phyloP scores from a whole-genome alignment of 2,797 vertebrate species.

The Cryptoprocta ferox region DNA sequence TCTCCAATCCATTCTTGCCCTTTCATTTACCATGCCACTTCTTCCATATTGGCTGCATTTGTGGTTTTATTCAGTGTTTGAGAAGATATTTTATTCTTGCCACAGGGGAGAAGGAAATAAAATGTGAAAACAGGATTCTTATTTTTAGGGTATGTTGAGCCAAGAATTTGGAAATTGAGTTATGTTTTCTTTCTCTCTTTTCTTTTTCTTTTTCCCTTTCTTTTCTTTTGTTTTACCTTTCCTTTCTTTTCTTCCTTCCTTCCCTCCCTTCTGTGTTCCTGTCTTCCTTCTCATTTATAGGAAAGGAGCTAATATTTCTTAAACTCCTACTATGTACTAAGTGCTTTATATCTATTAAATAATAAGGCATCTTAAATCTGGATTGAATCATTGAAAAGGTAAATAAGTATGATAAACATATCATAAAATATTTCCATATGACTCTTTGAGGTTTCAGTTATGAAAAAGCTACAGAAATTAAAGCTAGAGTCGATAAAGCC shows the following conservation, averaged over 20 bases:
- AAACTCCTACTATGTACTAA: background rate
- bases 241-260: background rate
- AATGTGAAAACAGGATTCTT: conserved; percentile 59
- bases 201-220: background rate
- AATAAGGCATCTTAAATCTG: background rate
- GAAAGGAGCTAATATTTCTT: conserved; percentile 10
- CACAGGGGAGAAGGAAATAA: conserved; percentile 66
- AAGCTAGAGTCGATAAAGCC: conserved; percentile 33
- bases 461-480: conserved; percentile 21
- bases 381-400: background rate
- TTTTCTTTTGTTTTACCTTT: background rate
- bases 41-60: conserved; percentile 43
- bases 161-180: conserved; percentile 37
- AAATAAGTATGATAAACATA: background rate
- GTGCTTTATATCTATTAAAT: background rate
- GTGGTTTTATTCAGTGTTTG: conserved; percentile 59
- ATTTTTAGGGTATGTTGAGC: conserved; percentile 17
- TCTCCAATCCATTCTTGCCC: background rate
- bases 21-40: conserved; percentile 13
- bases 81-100: conserved; percentile 69
- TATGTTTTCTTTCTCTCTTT: background rate
- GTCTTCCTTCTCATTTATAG: background rate
- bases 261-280: background rate
- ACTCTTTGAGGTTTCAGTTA: conserved; percentile 9
- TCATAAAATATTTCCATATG: background rate